Evolutionary conservation across 2,797 vertebrate genomes (phyloP), one percentile per base, ranked within the genome.

Genomic region (Erethizon dorsatum): DNA sequence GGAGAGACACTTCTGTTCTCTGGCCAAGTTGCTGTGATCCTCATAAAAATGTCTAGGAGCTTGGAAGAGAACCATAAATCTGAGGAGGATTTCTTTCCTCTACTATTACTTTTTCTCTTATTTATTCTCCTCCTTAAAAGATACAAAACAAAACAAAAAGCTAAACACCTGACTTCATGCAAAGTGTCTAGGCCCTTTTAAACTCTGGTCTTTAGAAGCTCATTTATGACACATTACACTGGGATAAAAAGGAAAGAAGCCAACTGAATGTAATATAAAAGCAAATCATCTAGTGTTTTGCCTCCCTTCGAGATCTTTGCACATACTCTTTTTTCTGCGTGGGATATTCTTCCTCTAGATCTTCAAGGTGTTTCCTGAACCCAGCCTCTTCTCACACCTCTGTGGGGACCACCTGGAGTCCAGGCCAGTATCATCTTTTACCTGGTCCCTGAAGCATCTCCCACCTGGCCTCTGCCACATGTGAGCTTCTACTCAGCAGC

Each of bases 311-410:
- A 67, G 56, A 26, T 45, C 71, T 96, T 63, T 54, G 50, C 33
- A 65, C 37, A 75, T 28, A 47, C 12, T 45, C 31, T 79, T 79
- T 88, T 88, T 80, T 82, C 57, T 41, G 13, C 33, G 47, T 14
- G 2, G 47, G 61, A 50, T n/a, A 77, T 37, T 67, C 45, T 95
- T 89, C 17, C 22, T 92, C 31, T 65, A 95, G 45, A 56, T 61
- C 52, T 45, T 90, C 54, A 95, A 41, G 84, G 65, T 63, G 2
- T 67, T 95, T 96, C 82, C 65, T 88, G n/a, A 94, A 91, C 79
- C 59, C 45, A 88, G 84, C 41, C 83, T 59, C 41, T 69, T 82
- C 73, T 90, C 56, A 82, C 2, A 78, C 5, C 17, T 90, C 52
- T 54, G 47, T 71, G 26, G 54, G 41, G 67, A 86, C 67, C 59